Percentiles rank a stretch among this genome's conserved stretches.
Conservation (phyloP, 1,140 invertebrate genomes). For the Battus philenor region DNA sequence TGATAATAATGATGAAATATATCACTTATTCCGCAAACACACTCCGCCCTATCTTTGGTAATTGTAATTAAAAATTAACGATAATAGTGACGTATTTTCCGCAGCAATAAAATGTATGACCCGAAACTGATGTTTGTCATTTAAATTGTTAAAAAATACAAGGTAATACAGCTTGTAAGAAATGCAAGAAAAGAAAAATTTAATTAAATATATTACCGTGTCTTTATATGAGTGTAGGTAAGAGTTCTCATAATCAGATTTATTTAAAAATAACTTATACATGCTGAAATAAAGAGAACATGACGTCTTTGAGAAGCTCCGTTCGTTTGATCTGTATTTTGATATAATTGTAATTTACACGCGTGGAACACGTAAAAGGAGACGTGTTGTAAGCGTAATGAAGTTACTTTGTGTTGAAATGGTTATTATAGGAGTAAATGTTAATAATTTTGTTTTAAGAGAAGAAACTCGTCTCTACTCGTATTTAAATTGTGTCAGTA, state of each 20-base stretch:
- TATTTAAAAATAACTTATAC: not conserved
- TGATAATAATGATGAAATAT: no score
- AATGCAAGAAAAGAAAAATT: not conserved
- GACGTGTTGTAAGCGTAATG: constrained; percentile 9
- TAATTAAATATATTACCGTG: no score
- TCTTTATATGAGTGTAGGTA: no score
- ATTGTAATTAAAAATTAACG: no score
- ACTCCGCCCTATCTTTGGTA: no score
- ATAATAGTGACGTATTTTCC: no score
- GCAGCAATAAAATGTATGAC: no score
- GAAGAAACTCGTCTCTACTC: no score
- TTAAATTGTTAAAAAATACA: not conserved
- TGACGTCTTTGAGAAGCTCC: constrained; percentile 1
- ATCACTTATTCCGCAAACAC: no score
- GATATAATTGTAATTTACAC: constrained; percentile 14
- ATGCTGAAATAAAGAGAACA: not conserved
- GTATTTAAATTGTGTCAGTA: no score
- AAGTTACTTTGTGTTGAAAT: not conserved
- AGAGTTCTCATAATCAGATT: not conserved
- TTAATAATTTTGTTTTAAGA: constrained; percentile 1
- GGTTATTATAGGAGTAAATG: not conserved
- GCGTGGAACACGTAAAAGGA: constrained; percentile 2
- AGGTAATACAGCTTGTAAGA: not conserved
- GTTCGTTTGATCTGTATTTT: constrained; percentile 13
- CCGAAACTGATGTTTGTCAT: not conserved